Conservation (phyloP, 2,797 vertebrate genomes). For the Pyrocephalus nanus region DNA sequence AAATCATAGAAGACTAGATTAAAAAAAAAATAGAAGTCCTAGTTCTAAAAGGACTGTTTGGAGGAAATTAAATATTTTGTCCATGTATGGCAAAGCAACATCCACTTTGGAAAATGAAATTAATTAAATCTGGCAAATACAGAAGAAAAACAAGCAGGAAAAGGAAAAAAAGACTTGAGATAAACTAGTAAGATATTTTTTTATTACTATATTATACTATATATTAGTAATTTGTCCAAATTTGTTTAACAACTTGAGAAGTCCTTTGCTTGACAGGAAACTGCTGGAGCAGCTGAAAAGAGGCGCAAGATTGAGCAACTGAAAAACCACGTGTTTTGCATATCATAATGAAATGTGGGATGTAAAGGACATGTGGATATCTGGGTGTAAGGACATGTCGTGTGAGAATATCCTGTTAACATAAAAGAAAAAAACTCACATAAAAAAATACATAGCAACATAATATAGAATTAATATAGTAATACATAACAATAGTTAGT, state of each 20-base stretch:
- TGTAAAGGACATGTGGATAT: background rate
- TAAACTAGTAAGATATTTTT: background rate
- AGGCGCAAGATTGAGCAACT: background rate
- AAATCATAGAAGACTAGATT: background rate
- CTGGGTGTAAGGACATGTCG: background rate
- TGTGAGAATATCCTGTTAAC: background rate
- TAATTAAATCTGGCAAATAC: background rate
- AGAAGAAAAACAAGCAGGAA: background rate
- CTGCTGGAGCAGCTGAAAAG: background rate
- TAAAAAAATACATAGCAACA: background rate
- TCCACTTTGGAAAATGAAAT: background rate
- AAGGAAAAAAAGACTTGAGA: background rate
- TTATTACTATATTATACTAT: background rate
- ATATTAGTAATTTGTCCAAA: background rate
- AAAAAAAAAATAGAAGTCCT: background rate
- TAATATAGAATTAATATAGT: background rate
- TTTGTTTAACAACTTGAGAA: background rate
- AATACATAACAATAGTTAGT: background rate
- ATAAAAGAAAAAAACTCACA: background rate
- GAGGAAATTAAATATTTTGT: background rate
- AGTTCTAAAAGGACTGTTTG: background rate
- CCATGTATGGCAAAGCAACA: background rate
- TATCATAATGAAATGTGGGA: background rate
- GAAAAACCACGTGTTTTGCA: background rate
- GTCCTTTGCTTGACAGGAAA: background rate